phyloP scores from a whole-genome alignment of 2,797 vertebrate genomes.

The Chaenodraco wilsoni region DNA sequence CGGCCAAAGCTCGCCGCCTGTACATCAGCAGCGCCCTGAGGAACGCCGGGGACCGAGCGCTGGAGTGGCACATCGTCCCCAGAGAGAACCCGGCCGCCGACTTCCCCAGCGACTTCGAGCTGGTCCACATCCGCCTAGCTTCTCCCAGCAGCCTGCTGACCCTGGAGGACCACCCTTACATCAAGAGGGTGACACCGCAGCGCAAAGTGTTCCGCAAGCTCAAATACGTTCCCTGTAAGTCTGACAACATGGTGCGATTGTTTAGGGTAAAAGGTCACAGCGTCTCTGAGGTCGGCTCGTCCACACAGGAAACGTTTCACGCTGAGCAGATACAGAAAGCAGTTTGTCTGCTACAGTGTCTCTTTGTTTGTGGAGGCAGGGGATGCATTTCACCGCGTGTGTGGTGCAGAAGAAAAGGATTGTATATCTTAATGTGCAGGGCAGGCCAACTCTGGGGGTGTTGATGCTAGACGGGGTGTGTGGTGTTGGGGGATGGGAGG shows the following conservation, averaged over 20 bases:
- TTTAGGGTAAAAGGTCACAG: neutral
- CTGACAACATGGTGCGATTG: neutral
- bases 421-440: slow-evolving; percentile 42
- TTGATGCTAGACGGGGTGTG: slow-evolving; percentile 7
- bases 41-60: slow-evolving; percentile 51
- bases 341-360: slow-evolving; percentile 13
- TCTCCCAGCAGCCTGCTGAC: slow-evolving; percentile 87
- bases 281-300: neutral
- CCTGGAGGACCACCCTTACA: slow-evolving; percentile 94
- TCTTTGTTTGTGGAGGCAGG: slow-evolving; percentile 41
- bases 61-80: slow-evolving; percentile 94
- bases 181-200: slow-evolving; percentile 96
- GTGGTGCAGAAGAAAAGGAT: slow-evolving; percentile 36
- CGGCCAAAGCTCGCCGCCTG: slow-evolving; percentile 92
- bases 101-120: slow-evolving; percentile 98
- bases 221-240: slow-evolving; percentile 91
- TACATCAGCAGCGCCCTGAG: slow-evolving; percentile 95
- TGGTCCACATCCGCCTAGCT: slow-evolving; percentile 92
- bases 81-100: slow-evolving; percentile 96
- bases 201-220: slow-evolving; percentile 94
- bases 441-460: slow-evolving; percentile 28
- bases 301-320: slow-evolving; percentile 19
- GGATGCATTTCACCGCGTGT: slow-evolving; percentile 28
- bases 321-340: slow-evolving; percentile 24
- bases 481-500: slow-evolving; percentile 37